These are phyloP conservation scores for Drosophila tani DNA, from an alignment of 1,140 invertebrate genomes.

Conservation along the genomic window DNA sequence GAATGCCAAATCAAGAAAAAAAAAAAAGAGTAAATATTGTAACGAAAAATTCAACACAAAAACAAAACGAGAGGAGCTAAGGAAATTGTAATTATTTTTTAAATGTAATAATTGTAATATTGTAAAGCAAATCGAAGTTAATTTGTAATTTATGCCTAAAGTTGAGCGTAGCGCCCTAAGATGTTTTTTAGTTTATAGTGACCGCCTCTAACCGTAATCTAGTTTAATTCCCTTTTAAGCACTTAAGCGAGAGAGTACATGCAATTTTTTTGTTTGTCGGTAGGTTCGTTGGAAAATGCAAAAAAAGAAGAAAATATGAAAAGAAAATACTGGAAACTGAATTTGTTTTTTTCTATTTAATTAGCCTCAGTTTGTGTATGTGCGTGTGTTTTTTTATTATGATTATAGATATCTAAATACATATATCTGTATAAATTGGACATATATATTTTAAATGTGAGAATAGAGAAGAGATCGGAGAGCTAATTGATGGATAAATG, in stretches of 20 bases:
- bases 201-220: slow-evolving; percentile 71
- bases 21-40: slow-evolving; percentile 4
- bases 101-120: slow-evolving; percentile 46
- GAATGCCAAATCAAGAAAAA: slow-evolving; percentile 72
- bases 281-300: slow-evolving; percentile 65
- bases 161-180: slow-evolving; percentile 58
- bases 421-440: slow-evolving; percentile 15
- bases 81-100: slow-evolving; percentile 39
- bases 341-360: slow-evolving; percentile 51
- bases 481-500: slow-evolving; percentile 46
- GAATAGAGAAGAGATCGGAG: slow-evolving; percentile 14
- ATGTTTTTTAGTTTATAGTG: slow-evolving; percentile 82
- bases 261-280: slow-evolving; percentile 61
- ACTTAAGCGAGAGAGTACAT: slow-evolving; percentile 63
- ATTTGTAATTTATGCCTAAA: slow-evolving; percentile 65
- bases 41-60: slow-evolving; percentile 53
- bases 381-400: slow-evolving; percentile 49
- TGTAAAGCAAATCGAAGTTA: slow-evolving; percentile 58
- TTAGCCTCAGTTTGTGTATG: slow-evolving; percentile 48
- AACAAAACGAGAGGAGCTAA: slow-evolving; percentile 11
- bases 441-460: slow-evolving; percentile 47
- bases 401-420: slow-evolving; percentile 17
- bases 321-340: slow-evolving; percentile 9
- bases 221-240: slow-evolving; percentile 64
- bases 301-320: slow-evolving; percentile 2